phyloP scores from a whole-genome alignment of 2,113 vertebrate genomes.

The Asarcornis scutulata region DNA sequence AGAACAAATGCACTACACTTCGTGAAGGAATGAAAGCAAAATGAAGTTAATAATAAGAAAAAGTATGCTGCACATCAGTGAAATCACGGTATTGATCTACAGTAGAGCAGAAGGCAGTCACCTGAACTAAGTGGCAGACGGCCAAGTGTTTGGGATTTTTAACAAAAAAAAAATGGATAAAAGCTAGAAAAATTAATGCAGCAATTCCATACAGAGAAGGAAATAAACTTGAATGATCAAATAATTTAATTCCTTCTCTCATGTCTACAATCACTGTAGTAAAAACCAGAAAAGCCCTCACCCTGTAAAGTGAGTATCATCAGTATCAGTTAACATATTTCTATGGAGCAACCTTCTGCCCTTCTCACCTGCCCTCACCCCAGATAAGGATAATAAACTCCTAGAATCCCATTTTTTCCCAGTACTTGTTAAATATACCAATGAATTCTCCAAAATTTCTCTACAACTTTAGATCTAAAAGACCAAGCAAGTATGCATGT shows the following conservation, averaged over 20 bases:
- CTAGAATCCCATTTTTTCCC: background rate
- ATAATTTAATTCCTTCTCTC: background rate
- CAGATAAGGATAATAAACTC: background rate
- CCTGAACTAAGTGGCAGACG: background rate
- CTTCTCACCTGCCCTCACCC: background rate
- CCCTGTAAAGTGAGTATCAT: background rate
- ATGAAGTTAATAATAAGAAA: conserved; percentile 11
- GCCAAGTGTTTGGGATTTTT: background rate
- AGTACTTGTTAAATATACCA: background rate
- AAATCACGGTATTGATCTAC: background rate
- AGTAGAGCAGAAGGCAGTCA: background rate
- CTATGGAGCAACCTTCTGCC: background rate
- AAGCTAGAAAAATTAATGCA: conserved; percentile 10
- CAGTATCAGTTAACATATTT: background rate
- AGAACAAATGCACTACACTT: background rate
- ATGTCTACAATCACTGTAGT: background rate
- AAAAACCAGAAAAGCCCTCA: background rate
- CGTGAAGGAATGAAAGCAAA: conserved; percentile 16
- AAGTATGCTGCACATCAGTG: background rate
- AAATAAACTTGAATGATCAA: background rate
- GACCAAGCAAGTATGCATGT: background rate
- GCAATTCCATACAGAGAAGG: background rate
- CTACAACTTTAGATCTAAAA: background rate
- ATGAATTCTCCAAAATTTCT: background rate
- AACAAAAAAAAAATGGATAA: background rate